Conservation (phyloP, 2,797 vertebrate species). For the Poeciliopsis paucimaculata region DNA sequence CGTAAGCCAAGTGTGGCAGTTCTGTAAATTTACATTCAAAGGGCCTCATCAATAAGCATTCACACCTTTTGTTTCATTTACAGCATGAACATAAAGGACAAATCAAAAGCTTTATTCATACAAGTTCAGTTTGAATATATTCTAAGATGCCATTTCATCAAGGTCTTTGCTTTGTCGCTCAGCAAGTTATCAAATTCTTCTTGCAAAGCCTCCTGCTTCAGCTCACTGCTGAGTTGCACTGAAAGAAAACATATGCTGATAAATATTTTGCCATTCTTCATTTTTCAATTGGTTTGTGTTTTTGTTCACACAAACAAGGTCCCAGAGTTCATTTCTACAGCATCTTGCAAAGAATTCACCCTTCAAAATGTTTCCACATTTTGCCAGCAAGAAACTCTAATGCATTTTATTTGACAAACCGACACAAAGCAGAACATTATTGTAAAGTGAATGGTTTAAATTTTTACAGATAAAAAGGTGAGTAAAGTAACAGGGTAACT, state of each 20-base stretch:
- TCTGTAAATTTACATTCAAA: constrained; percentile 2
- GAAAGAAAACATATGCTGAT: constrained; percentile 43
- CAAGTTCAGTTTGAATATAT: constrained; percentile 12
- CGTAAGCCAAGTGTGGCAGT: not conserved
- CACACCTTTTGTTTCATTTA: constrained; percentile 15
- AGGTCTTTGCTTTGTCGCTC: constrained; percentile 63
- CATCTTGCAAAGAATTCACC: not conserved
- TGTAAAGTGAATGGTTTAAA: not conserved
- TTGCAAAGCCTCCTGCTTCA: constrained; percentile 53
- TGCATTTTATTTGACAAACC: not conserved
- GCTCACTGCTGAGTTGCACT: constrained; percentile 31
- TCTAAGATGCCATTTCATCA: constrained; percentile 61
- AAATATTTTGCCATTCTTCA: constrained; percentile 41
- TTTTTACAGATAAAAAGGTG: not conserved
- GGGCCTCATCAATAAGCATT: not conserved
- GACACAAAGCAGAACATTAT: not conserved
- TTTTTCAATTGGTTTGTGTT: constrained; percentile 33
- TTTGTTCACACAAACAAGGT: constrained; percentile 32
- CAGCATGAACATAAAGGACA: not conserved
- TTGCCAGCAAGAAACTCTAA: not conserved
- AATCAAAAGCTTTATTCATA: constrained; percentile 20
- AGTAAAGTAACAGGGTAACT: not conserved
- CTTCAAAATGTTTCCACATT: not conserved
- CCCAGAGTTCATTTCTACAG: constrained; percentile 17
- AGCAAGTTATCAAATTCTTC: constrained; percentile 49